Evolutionary conservation across 2,888 invertebrate genomes (phyloP).

Genomic region (Macrophya annulata): DNA sequence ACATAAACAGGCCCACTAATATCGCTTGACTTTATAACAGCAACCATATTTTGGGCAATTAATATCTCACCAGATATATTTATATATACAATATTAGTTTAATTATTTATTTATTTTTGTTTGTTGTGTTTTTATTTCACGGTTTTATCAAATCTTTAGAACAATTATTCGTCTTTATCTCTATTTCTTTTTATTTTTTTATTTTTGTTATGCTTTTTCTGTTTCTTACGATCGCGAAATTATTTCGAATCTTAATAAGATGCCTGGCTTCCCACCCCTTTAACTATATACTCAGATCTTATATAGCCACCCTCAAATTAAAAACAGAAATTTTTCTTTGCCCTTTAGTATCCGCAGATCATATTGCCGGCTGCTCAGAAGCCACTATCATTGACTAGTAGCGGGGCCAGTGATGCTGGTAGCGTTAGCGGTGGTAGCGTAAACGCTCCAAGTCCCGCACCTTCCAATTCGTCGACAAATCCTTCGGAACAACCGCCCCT

Average conservation of each 20-base stretch:
- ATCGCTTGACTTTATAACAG: conserved; percentile 51
- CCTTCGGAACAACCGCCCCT: conserved; percentile 76
- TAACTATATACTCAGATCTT: conserved; percentile 2
- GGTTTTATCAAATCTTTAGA: not conserved
- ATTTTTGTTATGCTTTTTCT: no score
- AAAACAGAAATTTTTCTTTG: conserved; percentile 43
- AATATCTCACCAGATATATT: conserved; percentile 14
- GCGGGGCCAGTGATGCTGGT: conserved; percentile 77
- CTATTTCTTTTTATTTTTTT: not conserved
- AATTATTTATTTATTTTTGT: not conserved
- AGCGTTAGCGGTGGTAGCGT: conserved; percentile 74
- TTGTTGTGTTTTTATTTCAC: not conserved
- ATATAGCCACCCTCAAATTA: not conserved
- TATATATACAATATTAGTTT: not conserved
- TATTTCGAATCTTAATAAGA: conserved; percentile 1
- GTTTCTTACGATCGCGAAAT: conserved; percentile 19
- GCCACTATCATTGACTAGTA: conserved; percentile 78
- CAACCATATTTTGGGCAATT: conserved; percentile 49
- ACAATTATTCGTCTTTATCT: not conserved
- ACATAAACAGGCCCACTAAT: conserved; percentile 51
- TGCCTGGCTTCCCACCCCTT: conserved; percentile 47
- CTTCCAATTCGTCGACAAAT: conserved; percentile 72
- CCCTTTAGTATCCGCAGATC: conserved; percentile 87
- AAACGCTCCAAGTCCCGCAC: conserved; percentile 76
- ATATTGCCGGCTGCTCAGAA: conserved; percentile 89